Base-by-base conservation (phyloP, 2,113 vertebrate species). In the Paradisaea rubra region DNA sequence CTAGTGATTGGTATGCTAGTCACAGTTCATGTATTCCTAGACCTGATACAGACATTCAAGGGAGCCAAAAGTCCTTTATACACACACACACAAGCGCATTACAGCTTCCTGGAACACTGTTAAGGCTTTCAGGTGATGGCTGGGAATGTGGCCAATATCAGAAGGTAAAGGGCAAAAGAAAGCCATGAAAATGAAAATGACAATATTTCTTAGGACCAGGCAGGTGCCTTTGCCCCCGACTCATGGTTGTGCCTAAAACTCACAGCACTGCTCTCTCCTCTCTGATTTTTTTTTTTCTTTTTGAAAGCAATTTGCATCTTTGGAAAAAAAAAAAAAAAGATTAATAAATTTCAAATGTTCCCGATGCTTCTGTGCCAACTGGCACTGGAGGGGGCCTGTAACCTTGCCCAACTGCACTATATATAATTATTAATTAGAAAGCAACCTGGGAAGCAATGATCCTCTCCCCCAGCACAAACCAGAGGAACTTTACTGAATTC, bases 401-500 rank as follows among this genome's bases (percentile, higher is more conserved):
- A 95, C 96, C 96, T 94, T 95, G 95, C 86, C 88, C 92, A 95
- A 81, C 76, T 94, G 91, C 89, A 92, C 94, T 96, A 91, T 96
- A 95, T 97, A 97, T 94, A 95, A 95, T 95, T 94, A 95, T 97
- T 95, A 96, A 96, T 97, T 96, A 95, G 93, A 95, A 93, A 88
- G 69, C 86, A 95, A 94, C 94, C 85, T 95, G 93, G 94, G 86
- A 97, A 97, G 90, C 93, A 86, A 81, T 61, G 90, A 92, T 94
- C 76, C 80, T 93, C 83, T 96, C 65, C 72, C 53, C 64, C 88
- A 93, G 68, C 65, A 64, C 49, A 93, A 92, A 88, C 52, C 72
- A 88, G 72, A 65, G 56, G 69, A 93, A 84, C 60, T 71, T 77
- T 56, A 45, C 91, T 86, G 76, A 88, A 92, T 86, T 94, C 93